Evolutionary conservation across 1,140 invertebrate species (phyloP), one percentile per base, ranked within the genome.

Genomic region (Heterodera schachtii): DNA sequence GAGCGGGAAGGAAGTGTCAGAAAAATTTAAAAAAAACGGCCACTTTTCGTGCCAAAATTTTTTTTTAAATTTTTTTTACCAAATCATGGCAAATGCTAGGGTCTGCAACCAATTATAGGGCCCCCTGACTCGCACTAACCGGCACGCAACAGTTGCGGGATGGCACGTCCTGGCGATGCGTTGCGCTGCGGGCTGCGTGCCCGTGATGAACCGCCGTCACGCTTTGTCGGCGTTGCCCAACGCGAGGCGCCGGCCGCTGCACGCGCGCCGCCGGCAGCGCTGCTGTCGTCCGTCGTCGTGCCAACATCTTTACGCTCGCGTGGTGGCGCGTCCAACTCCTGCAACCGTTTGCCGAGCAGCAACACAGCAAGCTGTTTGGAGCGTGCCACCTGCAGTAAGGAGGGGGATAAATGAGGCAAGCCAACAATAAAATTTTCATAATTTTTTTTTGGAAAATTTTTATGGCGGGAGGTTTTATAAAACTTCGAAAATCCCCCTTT

Each of bases 331-430:
- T 86, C 85, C n/a, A 86, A 57, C 64, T 86, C 85, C 79, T 86
- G 74, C 19, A 86, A 49, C 43, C 85, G 70, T 43, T 75, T 73
- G 52, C 87, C 84, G 52, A 86, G 82, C 60, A 86, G 85, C 21
- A 78, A 77, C 7, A 87, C 84, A 16, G 85, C 85, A 43, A 77
- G 64, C 13, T 57, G 64, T 52, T 86, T 86, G 3, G 94, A 93
- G 90, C 94, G 93, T 87, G 95, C 94, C 69, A 96, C 94, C 44
- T 71, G 31, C 31, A 31, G 31, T 31, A 31, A 31, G 31, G 31
- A 31, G 31, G 31, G 31, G 31, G 31, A 0, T 31, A 31, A 31
- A 31, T 0, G 1, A 31, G 31, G 31, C 31, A 31, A 31, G 1
- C 0, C 31, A 31, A 31, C 31, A 31, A 31, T 31, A 31, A 31